phyloP scores from a whole-genome alignment of 2,113 vertebrate genomes.

The Cnemophilus loriae region DNA sequence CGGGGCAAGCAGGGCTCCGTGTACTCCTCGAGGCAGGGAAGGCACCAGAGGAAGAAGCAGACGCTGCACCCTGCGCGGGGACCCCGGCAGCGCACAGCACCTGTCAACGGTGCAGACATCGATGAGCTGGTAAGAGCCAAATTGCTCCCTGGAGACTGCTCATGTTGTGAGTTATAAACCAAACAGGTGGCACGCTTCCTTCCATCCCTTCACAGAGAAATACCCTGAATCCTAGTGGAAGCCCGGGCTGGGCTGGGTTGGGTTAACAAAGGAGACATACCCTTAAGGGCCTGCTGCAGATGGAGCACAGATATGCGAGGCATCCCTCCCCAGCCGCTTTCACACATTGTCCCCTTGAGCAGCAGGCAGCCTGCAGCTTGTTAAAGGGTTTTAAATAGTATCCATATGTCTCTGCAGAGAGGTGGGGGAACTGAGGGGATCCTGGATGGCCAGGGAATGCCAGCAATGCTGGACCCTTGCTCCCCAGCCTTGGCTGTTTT shows the following conservation, averaged over 20 bases:
- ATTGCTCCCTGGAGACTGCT: background rate
- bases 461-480: conserved; percentile 60
- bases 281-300: background rate
- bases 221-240: background rate
- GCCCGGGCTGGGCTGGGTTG: background rate
- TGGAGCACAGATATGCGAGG: conserved; percentile 48
- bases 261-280: conserved; percentile 15
- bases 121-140: conserved; percentile 88
- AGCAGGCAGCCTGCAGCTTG: conserved; percentile 62
- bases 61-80: conserved; percentile 58
- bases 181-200: background rate
- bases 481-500: conserved; percentile 16
- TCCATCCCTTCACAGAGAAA: background rate
- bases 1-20: conserved; percentile 72
- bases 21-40: conserved; percentile 67
- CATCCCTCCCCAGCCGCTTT: conserved; percentile 51
- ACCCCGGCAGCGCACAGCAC: conserved; percentile 65
- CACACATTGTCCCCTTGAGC: conserved; percentile 33
- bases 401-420: conserved; percentile 62
- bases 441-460: conserved; percentile 60
- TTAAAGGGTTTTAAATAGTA: conserved; percentile 75
- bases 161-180: background rate
- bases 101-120: conserved; percentile 83
- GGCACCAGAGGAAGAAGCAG: conserved; percentile 80
- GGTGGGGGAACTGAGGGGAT: conserved; percentile 31